Conservation (phyloP, 2,113 vertebrate species). For the Callipepla squamata region DNA sequence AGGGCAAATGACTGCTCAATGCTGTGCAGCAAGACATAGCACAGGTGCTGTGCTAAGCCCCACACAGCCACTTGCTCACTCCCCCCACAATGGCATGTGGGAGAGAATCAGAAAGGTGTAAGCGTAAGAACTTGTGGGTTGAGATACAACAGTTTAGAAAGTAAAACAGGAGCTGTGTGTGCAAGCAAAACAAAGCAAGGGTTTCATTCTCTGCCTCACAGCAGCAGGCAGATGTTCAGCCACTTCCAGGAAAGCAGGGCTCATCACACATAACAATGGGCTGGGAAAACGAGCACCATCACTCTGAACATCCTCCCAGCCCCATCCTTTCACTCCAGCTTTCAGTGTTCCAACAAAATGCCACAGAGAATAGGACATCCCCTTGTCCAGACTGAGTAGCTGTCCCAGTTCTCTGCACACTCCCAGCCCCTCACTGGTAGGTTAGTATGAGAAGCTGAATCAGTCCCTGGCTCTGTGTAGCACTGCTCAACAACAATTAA, state of each 20-base stretch:
- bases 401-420: background rate
- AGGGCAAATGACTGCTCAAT: background rate
- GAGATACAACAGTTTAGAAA: background rate
- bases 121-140: background rate
- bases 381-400: background rate
- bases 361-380: background rate
- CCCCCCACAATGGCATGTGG: background rate
- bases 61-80: background rate
- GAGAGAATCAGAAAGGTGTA: background rate
- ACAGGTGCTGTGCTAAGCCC: background rate
- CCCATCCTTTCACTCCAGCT: background rate
- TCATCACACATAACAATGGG: background rate
- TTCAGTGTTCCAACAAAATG: background rate
- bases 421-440: background rate
- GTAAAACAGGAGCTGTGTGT: background rate
- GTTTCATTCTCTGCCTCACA: background rate
- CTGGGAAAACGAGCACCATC: background rate
- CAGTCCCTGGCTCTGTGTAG: background rate
- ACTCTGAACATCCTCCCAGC: background rate
- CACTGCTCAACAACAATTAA: background rate
- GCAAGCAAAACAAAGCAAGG: background rate
- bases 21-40: background rate
- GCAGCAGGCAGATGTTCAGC: background rate
- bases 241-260: background rate
- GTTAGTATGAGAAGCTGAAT: background rate